These are phyloP conservation scores for Cettia cetti DNA, from an alignment of 2,113 vertebrate genomes.

Conservation along the genomic window DNA sequence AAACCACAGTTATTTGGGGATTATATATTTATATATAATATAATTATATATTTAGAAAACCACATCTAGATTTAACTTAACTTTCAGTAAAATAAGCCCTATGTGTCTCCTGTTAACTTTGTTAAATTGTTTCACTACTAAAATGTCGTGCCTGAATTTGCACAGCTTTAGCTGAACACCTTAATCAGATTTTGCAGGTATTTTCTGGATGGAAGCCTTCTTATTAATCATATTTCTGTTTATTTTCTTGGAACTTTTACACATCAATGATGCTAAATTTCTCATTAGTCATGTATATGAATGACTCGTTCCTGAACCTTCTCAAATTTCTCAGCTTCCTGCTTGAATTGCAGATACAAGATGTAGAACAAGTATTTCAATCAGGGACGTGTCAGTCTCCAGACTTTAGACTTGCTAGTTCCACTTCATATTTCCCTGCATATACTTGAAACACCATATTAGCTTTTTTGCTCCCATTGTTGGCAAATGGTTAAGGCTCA, in stretches of 20 bases:
- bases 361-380: not conserved
- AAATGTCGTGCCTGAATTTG: not conserved
- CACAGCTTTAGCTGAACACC: not conserved
- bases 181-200: not conserved
- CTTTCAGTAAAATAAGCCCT: not conserved
- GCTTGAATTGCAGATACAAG: not conserved
- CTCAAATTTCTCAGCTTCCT: not conserved
- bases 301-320: not conserved
- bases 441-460: not conserved
- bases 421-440: not conserved
- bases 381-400: not conserved
- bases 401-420: not conserved
- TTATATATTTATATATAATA: no score
- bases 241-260: not conserved
- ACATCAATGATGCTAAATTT: not conserved
- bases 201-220: not conserved
- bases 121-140: not conserved
- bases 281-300: not conserved
- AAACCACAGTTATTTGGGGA: no score
- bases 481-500: not conserved
- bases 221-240: not conserved
- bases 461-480: not conserved
- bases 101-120: not conserved
- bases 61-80: not conserved
- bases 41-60: not conserved